Conservation (phyloP, 1,140 invertebrate species). For the Calephelis virginiensis region DNA sequence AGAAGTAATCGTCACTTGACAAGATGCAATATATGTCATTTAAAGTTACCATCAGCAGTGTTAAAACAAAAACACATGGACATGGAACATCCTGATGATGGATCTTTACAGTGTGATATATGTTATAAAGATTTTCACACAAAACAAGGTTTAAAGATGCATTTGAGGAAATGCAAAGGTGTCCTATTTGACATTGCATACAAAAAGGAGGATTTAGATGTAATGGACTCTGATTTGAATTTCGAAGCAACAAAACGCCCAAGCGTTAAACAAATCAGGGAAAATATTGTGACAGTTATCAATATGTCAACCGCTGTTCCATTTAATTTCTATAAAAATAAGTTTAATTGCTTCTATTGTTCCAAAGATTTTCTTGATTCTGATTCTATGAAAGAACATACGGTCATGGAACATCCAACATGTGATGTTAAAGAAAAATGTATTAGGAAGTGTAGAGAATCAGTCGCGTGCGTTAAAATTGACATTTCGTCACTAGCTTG, state of each 20-base stretch:
- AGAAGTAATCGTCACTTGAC: constrained; percentile 60
- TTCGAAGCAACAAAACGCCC: constrained; percentile 51
- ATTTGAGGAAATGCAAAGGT: constrained; percentile 59
- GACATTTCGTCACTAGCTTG: constrained; percentile 60
- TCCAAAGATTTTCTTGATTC: constrained; percentile 66
- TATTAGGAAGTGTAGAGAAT: constrained; percentile 61
- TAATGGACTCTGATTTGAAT: constrained; percentile 50
- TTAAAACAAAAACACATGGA: constrained; percentile 66
- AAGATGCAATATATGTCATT: constrained; percentile 54
- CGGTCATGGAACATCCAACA: constrained; percentile 52
- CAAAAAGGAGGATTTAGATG: constrained; percentile 52
- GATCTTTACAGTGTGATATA: constrained; percentile 55
- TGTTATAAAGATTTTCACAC: constrained; percentile 69
- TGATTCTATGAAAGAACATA: constrained; percentile 60
- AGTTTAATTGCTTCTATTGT: constrained; percentile 70
- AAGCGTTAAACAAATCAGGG: constrained; percentile 62
- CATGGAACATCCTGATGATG: constrained; percentile 63
- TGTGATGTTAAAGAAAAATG: constrained; percentile 63
- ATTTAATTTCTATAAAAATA: constrained; percentile 71
- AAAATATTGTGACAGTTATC: constrained; percentile 63
- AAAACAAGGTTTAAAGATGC: constrained; percentile 64
- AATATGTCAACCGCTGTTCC: constrained; percentile 70
- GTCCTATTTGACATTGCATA: constrained; percentile 40
- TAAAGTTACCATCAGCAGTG: constrained; percentile 57
- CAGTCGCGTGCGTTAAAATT: constrained; percentile 65